These are phyloP conservation scores for Bergia sp. DNA, from an alignment of 92 coral and sea anemone genomes.

Conservation along the genomic window DNA sequence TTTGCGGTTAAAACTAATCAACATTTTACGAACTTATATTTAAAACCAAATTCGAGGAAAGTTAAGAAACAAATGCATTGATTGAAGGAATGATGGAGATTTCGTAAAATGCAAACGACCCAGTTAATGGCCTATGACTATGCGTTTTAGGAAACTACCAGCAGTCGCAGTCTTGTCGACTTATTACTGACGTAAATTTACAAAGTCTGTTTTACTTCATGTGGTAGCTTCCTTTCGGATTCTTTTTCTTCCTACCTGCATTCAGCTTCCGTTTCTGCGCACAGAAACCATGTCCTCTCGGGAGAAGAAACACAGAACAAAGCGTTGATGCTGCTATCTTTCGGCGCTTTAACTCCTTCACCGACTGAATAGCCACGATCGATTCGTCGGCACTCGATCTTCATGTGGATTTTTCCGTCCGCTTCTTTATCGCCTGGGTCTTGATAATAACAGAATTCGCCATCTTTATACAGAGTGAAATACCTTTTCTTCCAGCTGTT, in stretches of 20 bases:
- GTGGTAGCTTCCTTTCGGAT: neutral
- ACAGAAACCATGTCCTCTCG: constrained; percentile 83
- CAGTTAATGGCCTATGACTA: too few species aligned
- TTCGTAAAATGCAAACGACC: too few species aligned
- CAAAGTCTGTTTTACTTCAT: neutral
- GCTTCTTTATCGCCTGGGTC: constrained; percentile 80
- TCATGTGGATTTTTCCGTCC: constrained; percentile 89
- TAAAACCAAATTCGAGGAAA: too few species aligned
- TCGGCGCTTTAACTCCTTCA: constrained; percentile 84
- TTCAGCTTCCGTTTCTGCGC: constrained; percentile 88
- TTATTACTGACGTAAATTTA: neutral
- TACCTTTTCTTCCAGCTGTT: constrained; percentile 94
- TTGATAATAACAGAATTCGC: constrained; percentile 92
- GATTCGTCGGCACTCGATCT: constrained; percentile 79
- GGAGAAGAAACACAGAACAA: constrained; percentile 85
- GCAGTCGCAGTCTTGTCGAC: too few species aligned
- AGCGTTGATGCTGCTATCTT: constrained; percentile 62
- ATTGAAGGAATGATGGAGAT: too few species aligned
- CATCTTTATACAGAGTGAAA: constrained; percentile 92
- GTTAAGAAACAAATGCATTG: too few species aligned
- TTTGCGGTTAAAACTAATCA: too few species aligned
- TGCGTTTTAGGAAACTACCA: too few species aligned
- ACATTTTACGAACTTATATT: too few species aligned
- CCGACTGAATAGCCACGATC: constrained; percentile 83
- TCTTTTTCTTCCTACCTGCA: constrained; percentile 67